These are phyloP conservation scores for Cerastis rubricosa DNA, from an alignment of 2,888 invertebrate species.

Conservation along the genomic window DNA sequence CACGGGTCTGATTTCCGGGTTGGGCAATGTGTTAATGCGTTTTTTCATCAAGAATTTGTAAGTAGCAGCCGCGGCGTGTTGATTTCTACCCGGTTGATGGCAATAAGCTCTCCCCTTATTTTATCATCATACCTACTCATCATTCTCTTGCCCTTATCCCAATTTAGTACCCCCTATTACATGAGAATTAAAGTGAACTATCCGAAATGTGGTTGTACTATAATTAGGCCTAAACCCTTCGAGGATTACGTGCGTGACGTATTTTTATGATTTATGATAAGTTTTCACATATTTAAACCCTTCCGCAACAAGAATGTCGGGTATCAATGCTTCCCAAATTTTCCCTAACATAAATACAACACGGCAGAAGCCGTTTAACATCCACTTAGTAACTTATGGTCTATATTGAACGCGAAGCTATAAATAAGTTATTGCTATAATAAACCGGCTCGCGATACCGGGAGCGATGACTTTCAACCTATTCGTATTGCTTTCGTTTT, in stretches of 20 bases:
- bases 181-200: background rate
- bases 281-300: constrained; percentile 2
- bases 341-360: constrained; percentile 41
- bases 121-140: too few species aligned
- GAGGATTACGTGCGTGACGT: background rate
- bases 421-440: constrained; percentile 59
- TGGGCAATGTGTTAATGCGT: background rate
- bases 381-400: constrained; percentile 57
- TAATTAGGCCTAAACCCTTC: background rate
- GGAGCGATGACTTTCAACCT: constrained; percentile 51
- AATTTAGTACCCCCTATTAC: background rate
- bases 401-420: constrained; percentile 49
- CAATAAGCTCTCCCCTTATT: too few species aligned
- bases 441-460: constrained; percentile 52
- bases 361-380: constrained; percentile 36
- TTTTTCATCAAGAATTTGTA: background rate
- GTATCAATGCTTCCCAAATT: constrained; percentile 18
- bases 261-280: background rate
- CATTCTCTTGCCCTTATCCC: too few species aligned
- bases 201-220: background rate
- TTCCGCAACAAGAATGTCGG: background rate
- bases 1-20: background rate
- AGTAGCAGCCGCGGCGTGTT: background rate
- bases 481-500: constrained; percentile 22
- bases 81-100: too few species aligned